A percentile compares a stretch with the other conserved stretches of the same genome.
Conservation (phyloP, 2,113 vertebrate genomes). For the Stegastes partitus region DNA sequence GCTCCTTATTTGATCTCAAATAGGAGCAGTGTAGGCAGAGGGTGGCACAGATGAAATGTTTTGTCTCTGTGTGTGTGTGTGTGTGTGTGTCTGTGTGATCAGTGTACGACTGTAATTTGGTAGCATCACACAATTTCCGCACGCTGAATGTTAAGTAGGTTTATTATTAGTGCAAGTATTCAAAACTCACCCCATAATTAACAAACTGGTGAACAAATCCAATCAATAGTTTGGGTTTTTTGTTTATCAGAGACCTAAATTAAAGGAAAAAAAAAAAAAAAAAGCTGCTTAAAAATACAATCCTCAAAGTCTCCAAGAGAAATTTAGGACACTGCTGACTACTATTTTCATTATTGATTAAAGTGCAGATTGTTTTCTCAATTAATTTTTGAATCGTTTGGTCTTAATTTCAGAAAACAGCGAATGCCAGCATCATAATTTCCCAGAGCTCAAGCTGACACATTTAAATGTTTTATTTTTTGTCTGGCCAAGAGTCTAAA, state of each 20-base stretch:
- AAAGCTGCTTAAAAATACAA: background rate
- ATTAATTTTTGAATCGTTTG: too few species aligned
- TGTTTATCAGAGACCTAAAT: too few species aligned
- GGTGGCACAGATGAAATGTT: slow-evolving; percentile 53
- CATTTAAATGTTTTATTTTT: too few species aligned
- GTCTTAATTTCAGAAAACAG: too few species aligned
- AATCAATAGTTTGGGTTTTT: too few species aligned
- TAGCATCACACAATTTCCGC: background rate
- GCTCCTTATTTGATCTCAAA: slow-evolving; percentile 53
- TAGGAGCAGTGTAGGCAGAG: slow-evolving; percentile 54
- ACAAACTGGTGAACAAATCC: too few species aligned
- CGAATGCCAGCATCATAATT: too few species aligned
- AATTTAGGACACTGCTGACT: background rate
- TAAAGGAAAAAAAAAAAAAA: too few species aligned
- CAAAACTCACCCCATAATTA: background rate
- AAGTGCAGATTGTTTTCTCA: background rate
- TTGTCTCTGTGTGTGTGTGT: slow-evolving; percentile 16
- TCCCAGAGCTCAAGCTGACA: too few species aligned
- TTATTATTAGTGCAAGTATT: background rate
- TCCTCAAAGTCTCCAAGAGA: too few species aligned
- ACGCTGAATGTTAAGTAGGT: slow-evolving; percentile 13
- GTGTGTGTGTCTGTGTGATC: background rate
- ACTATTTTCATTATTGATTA: background rate
- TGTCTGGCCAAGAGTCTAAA: too few species aligned
- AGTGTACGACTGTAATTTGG: background rate